Base-by-base conservation (phyloP, 2,888 invertebrate species). In the Molanna angustata region DNA sequence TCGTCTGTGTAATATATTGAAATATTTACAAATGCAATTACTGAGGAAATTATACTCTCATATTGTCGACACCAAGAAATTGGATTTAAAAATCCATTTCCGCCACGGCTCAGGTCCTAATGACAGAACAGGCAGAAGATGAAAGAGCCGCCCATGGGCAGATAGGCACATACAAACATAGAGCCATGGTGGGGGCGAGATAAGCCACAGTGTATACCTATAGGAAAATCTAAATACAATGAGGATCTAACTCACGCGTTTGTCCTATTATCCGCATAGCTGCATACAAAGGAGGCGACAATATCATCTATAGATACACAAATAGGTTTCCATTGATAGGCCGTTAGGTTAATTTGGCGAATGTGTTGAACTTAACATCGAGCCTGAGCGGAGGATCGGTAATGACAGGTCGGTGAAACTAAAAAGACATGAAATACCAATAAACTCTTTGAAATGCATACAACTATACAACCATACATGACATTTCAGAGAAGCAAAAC, bases 161-260 rank as follows among this genome's bases (percentile, higher is more conserved):
- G n/a, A n/a, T n/a, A n/a, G n/a, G n/a, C n/a, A n/a, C n/a, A n/a
- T n/a, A n/a, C n/a, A n/a, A n/a, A n/a, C n/a, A n/a, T n/a, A n/a
- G n/a, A n/a, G n/a, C n/a, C n/a, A n/a, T n/a, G n/a, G n/a, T n/a
- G n/a, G n/a, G n/a, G n/a, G n/a, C n/a, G n/a, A n/a, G n/a, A n/a
- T n/a, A n/a, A n/a, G n/a, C n/a, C n/a, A n/a, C n/a, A n/a, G n/a
- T n/a, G n/a, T 52, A 52, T 56, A 42, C 22, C 22, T 21, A 17
- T 31, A 52, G 48, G 37, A 43, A 53, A 57, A 57, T 57, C 57
- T 57, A 52, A 57, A 57, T 57, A 57, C 57, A 57, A 57, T 57
- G 57, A 57, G 51, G 48, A 45, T 31, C 51, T 45, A 43, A 46
- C 27, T 31, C 45, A 46, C 31, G 46, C 52, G 37, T 46, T 52